Evolutionary conservation across 2,113 vertebrate genomes (phyloP).

Genomic region (Sardina pilchardus): DNA sequence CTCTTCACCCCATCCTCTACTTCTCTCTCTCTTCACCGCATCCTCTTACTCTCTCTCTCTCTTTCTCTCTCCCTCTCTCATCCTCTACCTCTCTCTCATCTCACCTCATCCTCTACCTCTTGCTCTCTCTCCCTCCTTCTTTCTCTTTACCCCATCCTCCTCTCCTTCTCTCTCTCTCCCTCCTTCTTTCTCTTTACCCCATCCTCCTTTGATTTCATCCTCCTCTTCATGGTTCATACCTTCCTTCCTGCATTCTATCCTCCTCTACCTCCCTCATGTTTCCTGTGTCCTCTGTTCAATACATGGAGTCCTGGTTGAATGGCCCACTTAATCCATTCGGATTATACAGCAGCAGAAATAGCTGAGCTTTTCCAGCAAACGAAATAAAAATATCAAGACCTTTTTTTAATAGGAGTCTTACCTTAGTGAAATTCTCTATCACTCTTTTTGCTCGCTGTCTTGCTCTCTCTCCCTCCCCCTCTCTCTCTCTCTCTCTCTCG

Average conservation of each 20-base stretch:
- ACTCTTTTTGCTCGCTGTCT: neutral
- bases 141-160: neutral
- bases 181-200: slow-evolving; percentile 17
- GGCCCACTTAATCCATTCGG: slow-evolving; percentile 61
- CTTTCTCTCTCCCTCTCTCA: neutral
- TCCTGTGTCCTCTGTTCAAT: slow-evolving; percentile 40
- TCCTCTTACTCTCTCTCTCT: neutral
- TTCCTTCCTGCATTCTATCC: neutral
- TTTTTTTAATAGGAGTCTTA: slow-evolving; percentile 57
- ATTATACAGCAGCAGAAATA: slow-evolving; percentile 53
- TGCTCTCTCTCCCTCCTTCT: neutral
- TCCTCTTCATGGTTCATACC: neutral
- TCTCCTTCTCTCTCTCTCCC: slow-evolving; percentile 28
- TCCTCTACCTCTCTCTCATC: neutral
- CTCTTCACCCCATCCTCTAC: no score
- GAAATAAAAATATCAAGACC: slow-evolving; percentile 54
- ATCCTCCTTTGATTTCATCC: neutral
- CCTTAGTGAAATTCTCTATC: slow-evolving; percentile 44
- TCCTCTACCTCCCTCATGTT: neutral
- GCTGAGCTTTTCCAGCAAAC: slow-evolving; percentile 41
- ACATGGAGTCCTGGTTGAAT: slow-evolving; percentile 49
- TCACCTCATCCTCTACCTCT: neutral
- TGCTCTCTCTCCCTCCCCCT: neutral
- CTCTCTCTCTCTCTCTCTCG: neutral
- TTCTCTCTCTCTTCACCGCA: neutral